Percentiles rank a stretch among this genome's conserved stretches.
These are phyloP conservation scores for Otolemur garnettii DNA, from an alignment of 2,113 vertebrate species.

Conservation along the genomic window DNA sequence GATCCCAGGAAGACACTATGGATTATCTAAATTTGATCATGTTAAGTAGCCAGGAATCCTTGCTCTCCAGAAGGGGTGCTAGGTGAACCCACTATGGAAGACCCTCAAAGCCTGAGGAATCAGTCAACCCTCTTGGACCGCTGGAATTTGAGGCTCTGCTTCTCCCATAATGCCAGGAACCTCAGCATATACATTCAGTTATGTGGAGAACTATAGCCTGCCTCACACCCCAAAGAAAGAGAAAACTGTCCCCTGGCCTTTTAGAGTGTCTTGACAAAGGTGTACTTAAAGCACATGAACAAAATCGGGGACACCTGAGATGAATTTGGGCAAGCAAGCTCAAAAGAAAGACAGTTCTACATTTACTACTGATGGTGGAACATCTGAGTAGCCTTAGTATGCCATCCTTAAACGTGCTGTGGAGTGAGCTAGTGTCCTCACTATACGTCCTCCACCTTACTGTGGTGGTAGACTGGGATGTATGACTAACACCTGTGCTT, in stretches of 20 bases:
- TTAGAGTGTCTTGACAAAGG: not conserved
- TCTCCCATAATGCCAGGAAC: not conserved
- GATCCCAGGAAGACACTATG: not conserved
- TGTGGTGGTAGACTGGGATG: not conserved
- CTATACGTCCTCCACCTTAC: not conserved
- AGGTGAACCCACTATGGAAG: not conserved
- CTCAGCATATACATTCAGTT: not conserved
- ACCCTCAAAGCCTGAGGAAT: not conserved
- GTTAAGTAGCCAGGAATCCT: not conserved
- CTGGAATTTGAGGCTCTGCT: not conserved
- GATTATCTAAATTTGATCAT: not conserved
- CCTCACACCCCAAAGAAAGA: not conserved
- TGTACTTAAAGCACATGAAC: not conserved
- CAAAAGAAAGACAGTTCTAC: not conserved
- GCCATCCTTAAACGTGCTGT: not conserved
- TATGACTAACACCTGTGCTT: rapidly evolving
- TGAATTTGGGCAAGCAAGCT: not conserved
- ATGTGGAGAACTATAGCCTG: not conserved
- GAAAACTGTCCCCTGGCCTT: not conserved
- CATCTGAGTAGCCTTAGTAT: no score
- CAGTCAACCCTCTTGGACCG: not conserved
- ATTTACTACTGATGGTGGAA: not conserved
- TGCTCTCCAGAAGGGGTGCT: not conserved
- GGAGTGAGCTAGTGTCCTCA: not conserved
- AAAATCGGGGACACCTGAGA: not conserved